A percentile compares a stretch with the other conserved stretches of the same genome.
These are phyloP conservation scores for Trichacis sp. DNA, from an alignment of 2,888 invertebrate species.

Conservation along the genomic window DNA sequence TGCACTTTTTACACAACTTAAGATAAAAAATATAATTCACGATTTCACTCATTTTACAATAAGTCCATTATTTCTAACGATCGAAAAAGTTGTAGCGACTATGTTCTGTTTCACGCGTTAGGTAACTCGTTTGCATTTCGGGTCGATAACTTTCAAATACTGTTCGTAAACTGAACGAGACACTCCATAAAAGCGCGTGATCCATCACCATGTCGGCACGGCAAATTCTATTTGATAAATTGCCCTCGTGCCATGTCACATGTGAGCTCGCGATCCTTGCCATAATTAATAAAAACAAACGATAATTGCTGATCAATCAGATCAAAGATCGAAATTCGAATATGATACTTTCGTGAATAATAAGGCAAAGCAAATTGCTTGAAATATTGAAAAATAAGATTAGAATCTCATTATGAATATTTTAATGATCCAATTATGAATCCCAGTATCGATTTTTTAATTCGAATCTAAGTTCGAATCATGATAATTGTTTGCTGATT, in stretches of 20 bases:
- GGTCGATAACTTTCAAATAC: not conserved
- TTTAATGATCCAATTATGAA: too few relatives aligned
- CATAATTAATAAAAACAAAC: conserved; percentile 41
- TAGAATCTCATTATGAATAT: too few relatives aligned
- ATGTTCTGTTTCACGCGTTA: not conserved
- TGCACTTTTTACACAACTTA: too few relatives aligned
- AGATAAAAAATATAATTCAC: too few relatives aligned
- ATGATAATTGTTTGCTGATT: too few relatives aligned
- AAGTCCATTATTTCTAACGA: too few relatives aligned
- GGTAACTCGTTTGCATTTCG: not conserved
- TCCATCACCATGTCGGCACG: conserved; percentile 66
- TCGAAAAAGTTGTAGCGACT: not conserved
- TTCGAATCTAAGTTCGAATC: too few relatives aligned
- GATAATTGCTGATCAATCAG: conserved; percentile 33
- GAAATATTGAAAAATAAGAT: too few relatives aligned
- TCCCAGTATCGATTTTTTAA: too few relatives aligned
- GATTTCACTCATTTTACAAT: too few relatives aligned
- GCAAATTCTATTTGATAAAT: conserved; percentile 59
- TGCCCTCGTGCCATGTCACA: conserved; percentile 33
- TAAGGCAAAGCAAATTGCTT: too few relatives aligned
- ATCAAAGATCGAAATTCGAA: conserved; percentile 25
- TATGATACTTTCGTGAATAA: too few relatives aligned
- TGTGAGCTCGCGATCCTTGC: conserved; percentile 2
- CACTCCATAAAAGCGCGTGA: conserved; percentile 53
- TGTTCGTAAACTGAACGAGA: conserved; percentile 40